Percentiles rank a stretch among this genome's conserved stretches.
These are phyloP conservation scores for Enteromius thamalakanensis DNA, from an alignment of 2,797 vertebrate species.

Conservation along the genomic window DNA sequence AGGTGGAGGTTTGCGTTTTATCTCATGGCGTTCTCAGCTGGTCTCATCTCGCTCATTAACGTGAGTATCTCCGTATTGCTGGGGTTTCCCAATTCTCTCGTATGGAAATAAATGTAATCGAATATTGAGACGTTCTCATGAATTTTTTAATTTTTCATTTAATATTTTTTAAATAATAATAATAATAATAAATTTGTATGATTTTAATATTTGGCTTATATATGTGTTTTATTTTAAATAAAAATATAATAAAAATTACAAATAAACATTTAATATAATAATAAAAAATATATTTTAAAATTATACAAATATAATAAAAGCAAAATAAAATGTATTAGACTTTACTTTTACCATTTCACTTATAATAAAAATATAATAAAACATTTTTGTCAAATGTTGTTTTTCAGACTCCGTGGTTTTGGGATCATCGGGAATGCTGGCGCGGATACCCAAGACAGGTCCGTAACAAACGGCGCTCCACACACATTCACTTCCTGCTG, in stretches of 20 bases:
- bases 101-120: background rate
- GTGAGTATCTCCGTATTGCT: conserved; percentile 77
- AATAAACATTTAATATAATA: too few species aligned
- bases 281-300: too few species aligned
- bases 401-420: conserved; percentile 90
- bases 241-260: background rate
- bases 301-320: too few species aligned
- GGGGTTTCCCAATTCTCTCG: background rate
- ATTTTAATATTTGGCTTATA: background rate
- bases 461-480: conserved; percentile 58
- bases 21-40: conserved; percentile 79
- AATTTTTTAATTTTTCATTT: background rate
- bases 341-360: too few species aligned
- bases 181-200: background rate
- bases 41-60: conserved; percentile 80
- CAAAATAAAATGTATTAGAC: too few species aligned
- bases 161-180: background rate
- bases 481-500: background rate
- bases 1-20: conserved; percentile 94
- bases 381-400: background rate
- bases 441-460: conserved; percentile 88
- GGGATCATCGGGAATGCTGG: conserved; percentile 88
- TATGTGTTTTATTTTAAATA: background rate
- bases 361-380: background rate
- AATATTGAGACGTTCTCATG: background rate